These are phyloP conservation scores for Salvelinus fontinalis DNA, from an alignment of 2,113 vertebrate species.

Conservation along the genomic window DNA sequence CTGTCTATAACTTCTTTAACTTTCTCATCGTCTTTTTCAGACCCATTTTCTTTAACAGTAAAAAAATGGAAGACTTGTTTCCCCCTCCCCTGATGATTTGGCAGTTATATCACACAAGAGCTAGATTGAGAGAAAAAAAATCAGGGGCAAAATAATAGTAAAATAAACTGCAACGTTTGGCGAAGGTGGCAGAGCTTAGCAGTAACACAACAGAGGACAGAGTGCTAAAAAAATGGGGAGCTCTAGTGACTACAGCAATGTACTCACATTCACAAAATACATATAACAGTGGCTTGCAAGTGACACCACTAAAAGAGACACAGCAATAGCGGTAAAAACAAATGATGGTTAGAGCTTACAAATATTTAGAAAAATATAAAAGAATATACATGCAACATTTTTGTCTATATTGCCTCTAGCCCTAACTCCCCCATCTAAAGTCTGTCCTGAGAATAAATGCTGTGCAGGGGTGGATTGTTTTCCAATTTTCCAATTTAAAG, in stretches of 20 bases:
- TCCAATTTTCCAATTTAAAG: slow-evolving; percentile 37
- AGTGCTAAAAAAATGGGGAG: slow-evolving; percentile 83
- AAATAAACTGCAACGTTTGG: slow-evolving; percentile 74
- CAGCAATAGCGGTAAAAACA: slow-evolving; percentile 80
- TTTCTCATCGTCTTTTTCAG: slow-evolving; percentile 59
- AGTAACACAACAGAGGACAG: slow-evolving; percentile 89
- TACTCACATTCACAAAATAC: slow-evolving; percentile 98
- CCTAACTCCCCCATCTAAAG: slow-evolving; percentile 36
- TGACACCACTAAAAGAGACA: slow-evolving; percentile 32
- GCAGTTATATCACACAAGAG: slow-evolving; percentile 77
- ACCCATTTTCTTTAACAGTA: not conserved
- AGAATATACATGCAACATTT: slow-evolving; percentile 68
- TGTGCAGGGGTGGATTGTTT: slow-evolving; percentile 19
- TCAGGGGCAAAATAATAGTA: slow-evolving; percentile 53
- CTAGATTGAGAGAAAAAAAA: slow-evolving; percentile 57
- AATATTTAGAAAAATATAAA: slow-evolving; percentile 76
- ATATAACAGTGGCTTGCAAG: slow-evolving; percentile 95
- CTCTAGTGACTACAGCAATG: slow-evolving; percentile 89
- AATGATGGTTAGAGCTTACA: slow-evolving; percentile 81
- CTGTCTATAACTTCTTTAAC: slow-evolving; percentile 65
- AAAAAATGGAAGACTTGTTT: not conserved
- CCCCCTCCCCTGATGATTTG: slow-evolving; percentile 56
- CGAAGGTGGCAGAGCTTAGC: slow-evolving; percentile 90
- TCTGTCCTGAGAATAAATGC: slow-evolving; percentile 10
- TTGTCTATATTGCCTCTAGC: slow-evolving; percentile 34